These are phyloP conservation scores for Drosophila tripunctata DNA, from an alignment of 2,888 invertebrate species.

Conservation along the genomic window DNA sequence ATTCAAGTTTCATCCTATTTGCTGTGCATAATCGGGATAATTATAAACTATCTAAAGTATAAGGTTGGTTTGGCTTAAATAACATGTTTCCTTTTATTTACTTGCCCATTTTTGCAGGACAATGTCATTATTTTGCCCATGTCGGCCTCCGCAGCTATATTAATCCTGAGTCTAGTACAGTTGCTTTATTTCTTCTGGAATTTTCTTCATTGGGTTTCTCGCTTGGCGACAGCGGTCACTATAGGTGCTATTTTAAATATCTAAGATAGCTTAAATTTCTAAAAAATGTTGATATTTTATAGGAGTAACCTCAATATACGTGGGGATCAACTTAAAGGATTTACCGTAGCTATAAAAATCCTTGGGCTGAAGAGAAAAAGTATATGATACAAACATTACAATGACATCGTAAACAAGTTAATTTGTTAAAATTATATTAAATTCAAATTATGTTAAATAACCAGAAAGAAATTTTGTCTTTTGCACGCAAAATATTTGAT, in stretches of 20 bases:
- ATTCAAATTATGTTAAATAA: too few species aligned
- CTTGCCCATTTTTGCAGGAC: neutral
- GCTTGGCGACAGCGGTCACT: neutral
- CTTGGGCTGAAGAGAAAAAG: too few species aligned
- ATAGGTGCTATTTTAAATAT: neutral
- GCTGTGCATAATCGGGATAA: neutral
- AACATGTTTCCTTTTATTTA: neutral
- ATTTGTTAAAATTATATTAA: too few species aligned
- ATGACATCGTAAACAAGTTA: too few species aligned
- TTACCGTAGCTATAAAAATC: too few species aligned
- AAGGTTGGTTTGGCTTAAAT: neutral
- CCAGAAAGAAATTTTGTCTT: too few species aligned
- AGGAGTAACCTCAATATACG: neutral
- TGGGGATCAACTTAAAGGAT: neutral
- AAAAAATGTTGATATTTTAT: neutral
- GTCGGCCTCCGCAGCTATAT: neutral
- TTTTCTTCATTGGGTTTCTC: neutral
- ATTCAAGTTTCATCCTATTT: neutral
- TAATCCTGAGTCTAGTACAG: neutral
- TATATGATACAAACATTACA: too few species aligned
- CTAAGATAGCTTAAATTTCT: neutral
- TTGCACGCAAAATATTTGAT: too few species aligned
- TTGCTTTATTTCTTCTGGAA: neutral
- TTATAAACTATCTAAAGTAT: neutral
- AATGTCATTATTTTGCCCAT: neutral